phyloP scores from a whole-genome alignment of 2,113 vertebrate species.

The Progne subis region DNA sequence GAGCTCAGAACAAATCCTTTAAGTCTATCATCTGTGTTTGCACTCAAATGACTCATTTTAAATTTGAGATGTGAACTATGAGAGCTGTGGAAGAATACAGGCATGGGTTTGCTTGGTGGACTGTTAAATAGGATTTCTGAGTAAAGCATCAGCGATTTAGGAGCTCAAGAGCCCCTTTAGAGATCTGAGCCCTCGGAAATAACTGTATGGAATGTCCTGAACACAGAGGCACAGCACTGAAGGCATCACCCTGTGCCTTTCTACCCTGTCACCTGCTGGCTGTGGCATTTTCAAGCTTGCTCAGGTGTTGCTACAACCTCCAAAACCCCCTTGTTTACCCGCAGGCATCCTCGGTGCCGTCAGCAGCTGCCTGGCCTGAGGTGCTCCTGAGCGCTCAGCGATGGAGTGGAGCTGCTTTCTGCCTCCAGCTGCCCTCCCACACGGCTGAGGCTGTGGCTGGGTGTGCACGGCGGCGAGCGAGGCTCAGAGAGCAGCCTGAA shows the following conservation, averaged over 20 bases:
- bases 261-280: neutral
- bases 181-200: neutral
- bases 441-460: neutral
- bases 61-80: neutral
- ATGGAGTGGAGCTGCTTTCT: neutral
- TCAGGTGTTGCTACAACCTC: neutral
- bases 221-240: neutral
- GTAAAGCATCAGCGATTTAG: neutral
- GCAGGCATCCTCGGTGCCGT: neutral
- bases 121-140: neutral
- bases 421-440: slow-evolving; percentile 1
- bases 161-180: neutral
- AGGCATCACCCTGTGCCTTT: neutral
- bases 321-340: neutral
- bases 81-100: neutral
- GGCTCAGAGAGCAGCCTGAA: neutral
- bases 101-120: neutral
- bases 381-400: neutral
- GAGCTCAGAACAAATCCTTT: neutral
- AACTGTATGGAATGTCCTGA: fast-evolving
- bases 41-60: neutral
- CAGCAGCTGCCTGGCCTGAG: neutral
- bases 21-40: neutral
- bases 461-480: neutral
- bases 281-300: neutral